Evolutionary conservation across 1,140 invertebrate genomes (phyloP).

Genomic region (Drosophila ambigua): DNA sequence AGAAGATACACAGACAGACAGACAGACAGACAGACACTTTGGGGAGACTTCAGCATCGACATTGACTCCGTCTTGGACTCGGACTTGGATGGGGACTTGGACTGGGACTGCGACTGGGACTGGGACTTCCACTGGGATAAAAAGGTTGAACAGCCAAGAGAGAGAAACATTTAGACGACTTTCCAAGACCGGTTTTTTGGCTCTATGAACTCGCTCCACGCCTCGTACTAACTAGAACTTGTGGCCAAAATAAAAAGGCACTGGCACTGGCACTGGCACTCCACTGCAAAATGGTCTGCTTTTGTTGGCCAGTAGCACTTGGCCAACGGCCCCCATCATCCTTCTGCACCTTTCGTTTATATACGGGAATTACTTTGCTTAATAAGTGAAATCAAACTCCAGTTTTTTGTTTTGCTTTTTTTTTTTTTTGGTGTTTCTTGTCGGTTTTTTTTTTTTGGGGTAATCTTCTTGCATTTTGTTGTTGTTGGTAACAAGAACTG

Average conservation of each 20-base stretch:
- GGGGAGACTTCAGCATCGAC: slow-evolving; percentile 30
- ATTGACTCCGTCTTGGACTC: slow-evolving; percentile 25
- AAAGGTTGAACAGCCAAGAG: slow-evolving; percentile 23
- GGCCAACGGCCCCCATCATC: slow-evolving; percentile 23
- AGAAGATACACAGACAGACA: slow-evolving; percentile 23
- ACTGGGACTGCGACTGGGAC: slow-evolving; percentile 14
- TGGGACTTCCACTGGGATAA: slow-evolving; percentile 7
- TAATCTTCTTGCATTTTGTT: background rate
- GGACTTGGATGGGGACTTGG: slow-evolving; percentile 5
- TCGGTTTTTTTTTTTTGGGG: background rate
- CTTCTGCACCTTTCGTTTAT: slow-evolving; percentile 17
- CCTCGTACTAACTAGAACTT: slow-evolving; percentile 61
- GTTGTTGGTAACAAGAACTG: background rate
- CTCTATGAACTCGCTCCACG: slow-evolving; percentile 45
- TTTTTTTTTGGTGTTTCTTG: slow-evolving; percentile 1
- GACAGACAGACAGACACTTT: slow-evolving; percentile 24
- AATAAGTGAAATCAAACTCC: slow-evolving; percentile 18
- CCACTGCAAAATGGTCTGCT: slow-evolving; percentile 25
- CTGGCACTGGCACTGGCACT: slow-evolving; percentile 12
- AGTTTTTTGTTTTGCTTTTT: background rate
- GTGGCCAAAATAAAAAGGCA: slow-evolving; percentile 52
- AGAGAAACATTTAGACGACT: slow-evolving; percentile 63
- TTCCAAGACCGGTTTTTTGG: slow-evolving; percentile 66
- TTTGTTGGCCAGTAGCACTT: slow-evolving; percentile 31
- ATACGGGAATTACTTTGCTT: slow-evolving; percentile 20